A percentile compares a stretch with the other conserved stretches of the same genome.
Evolutionary conservation across 2,113 vertebrate species (phyloP).

Genomic region (Zosterops borbonicus): DNA sequence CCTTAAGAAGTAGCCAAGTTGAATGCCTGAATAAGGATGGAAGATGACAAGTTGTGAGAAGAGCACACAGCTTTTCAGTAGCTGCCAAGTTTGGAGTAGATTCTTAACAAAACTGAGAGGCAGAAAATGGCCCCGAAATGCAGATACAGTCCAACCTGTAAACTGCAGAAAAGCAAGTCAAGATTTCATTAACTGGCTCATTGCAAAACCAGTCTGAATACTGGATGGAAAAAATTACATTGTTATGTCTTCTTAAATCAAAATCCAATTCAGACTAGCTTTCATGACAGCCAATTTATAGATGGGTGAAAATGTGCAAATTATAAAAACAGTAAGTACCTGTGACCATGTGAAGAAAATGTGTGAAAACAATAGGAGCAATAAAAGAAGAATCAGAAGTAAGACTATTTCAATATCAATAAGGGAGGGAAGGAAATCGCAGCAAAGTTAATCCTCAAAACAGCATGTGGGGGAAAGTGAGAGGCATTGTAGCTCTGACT

Average conservation of each 20-base stretch:
- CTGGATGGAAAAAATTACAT: neutral
- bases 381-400: neutral
- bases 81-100: conserved; percentile 15
- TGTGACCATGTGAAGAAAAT: neutral
- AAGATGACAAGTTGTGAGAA: conserved; percentile 44
- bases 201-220: neutral
- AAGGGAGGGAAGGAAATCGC: neutral
- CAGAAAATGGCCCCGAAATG: neutral
- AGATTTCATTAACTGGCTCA: neutral
- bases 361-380: conserved; percentile 27
- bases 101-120: neutral
- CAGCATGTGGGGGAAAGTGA: neutral
- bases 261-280: neutral
- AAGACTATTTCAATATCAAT: neutral
- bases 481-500: neutral
- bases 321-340: neutral
- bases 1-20: conserved; percentile 34
- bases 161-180: conserved; percentile 5
- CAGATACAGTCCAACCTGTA: neutral
- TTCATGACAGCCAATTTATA: neutral
- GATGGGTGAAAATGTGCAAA: neutral
- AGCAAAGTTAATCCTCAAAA: neutral
- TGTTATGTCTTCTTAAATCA: neutral
- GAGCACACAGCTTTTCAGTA: neutral
- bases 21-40: neutral